phyloP scores from a whole-genome alignment of 2,888 invertebrate species.

The Patella ulyssiponensis region DNA sequence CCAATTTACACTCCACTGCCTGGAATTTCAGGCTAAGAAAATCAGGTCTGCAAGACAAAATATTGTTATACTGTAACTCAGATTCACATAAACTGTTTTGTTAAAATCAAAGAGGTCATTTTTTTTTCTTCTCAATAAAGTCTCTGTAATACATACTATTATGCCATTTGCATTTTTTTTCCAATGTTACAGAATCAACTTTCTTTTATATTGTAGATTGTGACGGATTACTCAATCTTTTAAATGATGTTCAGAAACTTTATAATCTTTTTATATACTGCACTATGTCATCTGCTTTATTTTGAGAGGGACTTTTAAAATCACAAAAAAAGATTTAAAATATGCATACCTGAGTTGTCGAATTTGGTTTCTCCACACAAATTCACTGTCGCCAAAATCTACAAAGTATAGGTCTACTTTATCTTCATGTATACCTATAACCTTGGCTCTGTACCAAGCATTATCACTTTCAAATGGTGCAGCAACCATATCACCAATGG shows the following conservation, averaged over 20 bases:
- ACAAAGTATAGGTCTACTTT: conserved; percentile 62
- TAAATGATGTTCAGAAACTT: no score
- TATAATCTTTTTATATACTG: no score
- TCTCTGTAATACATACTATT: no score
- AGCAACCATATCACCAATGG: conserved; percentile 62
- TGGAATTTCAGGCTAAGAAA: conserved; percentile 95
- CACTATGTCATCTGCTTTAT: not conserved
- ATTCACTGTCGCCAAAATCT: conserved; percentile 65
- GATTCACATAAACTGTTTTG: no score
- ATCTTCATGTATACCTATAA: conserved; percentile 51
- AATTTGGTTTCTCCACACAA: conserved; percentile 40
- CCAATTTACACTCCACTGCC: conserved; percentile 93
- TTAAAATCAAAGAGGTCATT: no score
- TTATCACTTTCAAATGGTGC: conserved; percentile 61
- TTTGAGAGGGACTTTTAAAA: not conserved
- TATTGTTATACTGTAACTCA: not conserved
- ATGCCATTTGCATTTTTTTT: no score
- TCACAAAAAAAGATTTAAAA: not conserved
- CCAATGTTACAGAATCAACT: no score
- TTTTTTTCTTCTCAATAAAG: no score
- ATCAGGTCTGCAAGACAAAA: conserved; percentile 78
- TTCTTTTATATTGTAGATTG: no score
- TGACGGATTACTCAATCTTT: no score
- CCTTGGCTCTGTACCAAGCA: conserved; percentile 62
- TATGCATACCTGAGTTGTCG: conserved; percentile 47